These are phyloP conservation scores for Sylvietta virens DNA, from an alignment of 2,113 vertebrate species.

Conservation along the genomic window DNA sequence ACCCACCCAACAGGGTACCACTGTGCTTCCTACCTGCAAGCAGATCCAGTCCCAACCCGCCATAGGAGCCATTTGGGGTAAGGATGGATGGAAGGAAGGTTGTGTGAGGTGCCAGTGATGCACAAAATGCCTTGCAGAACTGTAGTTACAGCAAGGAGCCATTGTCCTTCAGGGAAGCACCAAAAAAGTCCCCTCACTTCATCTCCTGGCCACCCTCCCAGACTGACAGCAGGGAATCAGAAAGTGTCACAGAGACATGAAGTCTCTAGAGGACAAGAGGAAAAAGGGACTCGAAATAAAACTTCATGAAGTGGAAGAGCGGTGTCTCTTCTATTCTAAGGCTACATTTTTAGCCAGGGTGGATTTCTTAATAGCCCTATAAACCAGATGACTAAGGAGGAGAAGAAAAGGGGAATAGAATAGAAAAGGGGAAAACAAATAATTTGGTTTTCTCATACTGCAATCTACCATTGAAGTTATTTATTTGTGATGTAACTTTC, in stretches of 20 bases:
- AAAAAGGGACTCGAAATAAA: not conserved
- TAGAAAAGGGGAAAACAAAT: not conserved
- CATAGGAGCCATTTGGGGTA: not conserved
- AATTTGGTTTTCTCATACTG: not conserved
- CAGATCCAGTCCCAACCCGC: not conserved
- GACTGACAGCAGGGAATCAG: not conserved
- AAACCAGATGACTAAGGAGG: not conserved
- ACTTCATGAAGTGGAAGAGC: not conserved
- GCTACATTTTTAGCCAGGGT: not conserved
- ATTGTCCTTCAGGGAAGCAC: not conserved
- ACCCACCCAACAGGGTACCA: not conserved
- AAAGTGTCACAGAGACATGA: not conserved
- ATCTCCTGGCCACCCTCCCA: not conserved
- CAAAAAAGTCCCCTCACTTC: rapidly evolving
- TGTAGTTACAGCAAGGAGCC: not conserved
- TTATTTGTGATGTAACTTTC: not conserved
- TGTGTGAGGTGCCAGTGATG: not conserved
- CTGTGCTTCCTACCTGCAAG: not conserved
- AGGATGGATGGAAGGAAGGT: not conserved
- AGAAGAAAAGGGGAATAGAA: not conserved
- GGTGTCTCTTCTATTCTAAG: not conserved
- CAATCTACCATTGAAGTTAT: not conserved
- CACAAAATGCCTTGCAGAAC: not conserved
- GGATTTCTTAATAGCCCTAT: not conserved
- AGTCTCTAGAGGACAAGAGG: not conserved